Evolutionary conservation across 2,888 invertebrate genomes (phyloP).

Genomic region (Congeria kusceri): DNA sequence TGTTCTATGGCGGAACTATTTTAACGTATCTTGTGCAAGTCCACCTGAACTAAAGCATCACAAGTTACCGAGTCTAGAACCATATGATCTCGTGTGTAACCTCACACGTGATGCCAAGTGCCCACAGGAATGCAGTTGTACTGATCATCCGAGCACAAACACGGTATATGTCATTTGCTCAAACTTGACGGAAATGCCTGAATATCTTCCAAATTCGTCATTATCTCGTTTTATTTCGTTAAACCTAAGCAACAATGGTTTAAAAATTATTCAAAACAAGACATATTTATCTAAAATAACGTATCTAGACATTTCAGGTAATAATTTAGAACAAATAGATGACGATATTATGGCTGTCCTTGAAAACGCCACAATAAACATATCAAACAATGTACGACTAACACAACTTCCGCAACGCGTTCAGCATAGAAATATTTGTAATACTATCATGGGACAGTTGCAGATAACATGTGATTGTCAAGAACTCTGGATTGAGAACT

Average conservation of each 20-base stretch:
- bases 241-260: slow-evolving; percentile 16
- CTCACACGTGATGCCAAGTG: neutral
- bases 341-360: neutral
- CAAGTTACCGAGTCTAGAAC: neutral
- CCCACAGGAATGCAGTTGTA: slow-evolving; percentile 18
- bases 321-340: slow-evolving; percentile 1
- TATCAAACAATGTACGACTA: slow-evolving; percentile 8
- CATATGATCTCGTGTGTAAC: slow-evolving; percentile 13
- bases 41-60: slow-evolving; percentile 19
- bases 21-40: slow-evolving; percentile 27
- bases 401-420: neutral
- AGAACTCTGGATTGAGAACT: slow-evolving; percentile 2
- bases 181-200: slow-evolving; percentile 17
- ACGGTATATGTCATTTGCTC: slow-evolving; percentile 34
- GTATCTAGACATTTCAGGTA: slow-evolving; percentile 1
- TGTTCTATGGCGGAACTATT: slow-evolving; percentile 23
- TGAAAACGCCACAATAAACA: slow-evolving; percentile 3
- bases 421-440: slow-evolving; percentile 13
- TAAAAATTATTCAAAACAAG: slow-evolving; percentile 1
- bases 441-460: neutral
- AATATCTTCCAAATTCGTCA: slow-evolving; percentile 20
- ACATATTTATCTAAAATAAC: neutral
- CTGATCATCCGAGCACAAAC: slow-evolving; percentile 27
- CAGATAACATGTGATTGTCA: slow-evolving; percentile 5
- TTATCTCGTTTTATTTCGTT: slow-evolving; percentile 21